Percentiles rank a stretch among this genome's conserved stretches.
phyloP scores from a whole-genome alignment of 2,797 vertebrate genomes.

The Enteromius paludinosus region DNA sequence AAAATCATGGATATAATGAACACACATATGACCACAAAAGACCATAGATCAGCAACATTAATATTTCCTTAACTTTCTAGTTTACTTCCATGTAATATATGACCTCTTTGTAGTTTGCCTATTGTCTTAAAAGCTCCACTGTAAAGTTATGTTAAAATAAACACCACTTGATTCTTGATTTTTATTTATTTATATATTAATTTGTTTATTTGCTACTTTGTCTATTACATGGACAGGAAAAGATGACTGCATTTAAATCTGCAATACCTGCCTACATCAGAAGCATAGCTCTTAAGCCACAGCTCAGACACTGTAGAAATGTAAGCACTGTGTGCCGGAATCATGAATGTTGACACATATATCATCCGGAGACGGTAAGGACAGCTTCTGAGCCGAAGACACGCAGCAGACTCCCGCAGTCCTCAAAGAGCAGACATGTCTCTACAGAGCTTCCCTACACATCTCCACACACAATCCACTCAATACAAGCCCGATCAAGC shows the following conservation, averaged over 20 bases:
- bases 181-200: too few relatives aligned
- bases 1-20: too few relatives aligned
- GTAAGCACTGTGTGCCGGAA: background rate
- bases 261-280: background rate
- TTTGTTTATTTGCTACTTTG: background rate
- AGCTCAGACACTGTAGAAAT: background rate
- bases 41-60: background rate
- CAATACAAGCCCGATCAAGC: constrained; percentile 25
- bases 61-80: too few relatives aligned
- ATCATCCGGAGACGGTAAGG: background rate
- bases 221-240: background rate
- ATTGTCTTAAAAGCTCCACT: background rate
- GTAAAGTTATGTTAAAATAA: background rate
- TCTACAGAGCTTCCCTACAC: constrained; percentile 17
- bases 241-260: background rate
- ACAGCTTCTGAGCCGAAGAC: constrained; percentile 3
- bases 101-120: background rate
- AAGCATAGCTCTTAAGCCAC: background rate
- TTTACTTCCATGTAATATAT: background rate
- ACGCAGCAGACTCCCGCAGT: too few relatives aligned
- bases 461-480: background rate
- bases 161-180: background rate
- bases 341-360: background rate
- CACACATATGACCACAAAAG: too few relatives aligned
- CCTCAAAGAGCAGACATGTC: background rate